A percentile compares a stretch with the other conserved stretches of the same genome.
Conservation (phyloP, 2,888 invertebrate genomes). For the Drosophila yooni region DNA sequence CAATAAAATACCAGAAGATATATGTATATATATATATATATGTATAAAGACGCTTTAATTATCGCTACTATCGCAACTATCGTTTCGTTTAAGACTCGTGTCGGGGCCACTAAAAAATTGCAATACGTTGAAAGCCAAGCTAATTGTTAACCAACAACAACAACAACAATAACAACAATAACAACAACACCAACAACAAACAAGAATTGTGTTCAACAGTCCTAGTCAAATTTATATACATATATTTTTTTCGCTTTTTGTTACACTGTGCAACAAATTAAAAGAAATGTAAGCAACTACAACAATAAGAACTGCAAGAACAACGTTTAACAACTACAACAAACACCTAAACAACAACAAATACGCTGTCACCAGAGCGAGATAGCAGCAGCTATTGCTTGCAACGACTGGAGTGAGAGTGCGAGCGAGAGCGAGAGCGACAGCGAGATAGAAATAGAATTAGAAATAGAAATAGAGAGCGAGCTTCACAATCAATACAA, state of each 20-base stretch:
- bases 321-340: constrained; percentile 13
- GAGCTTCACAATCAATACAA: constrained; percentile 65
- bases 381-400: constrained; percentile 28
- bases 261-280: constrained; percentile 35
- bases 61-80: constrained; percentile 44
- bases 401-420: constrained; percentile 35
- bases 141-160: constrained; percentile 23
- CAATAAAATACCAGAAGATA: constrained; percentile 40
- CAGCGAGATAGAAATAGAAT: constrained; percentile 20
- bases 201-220: constrained; percentile 43
- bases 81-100: constrained; percentile 39
- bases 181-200: constrained; percentile 12
- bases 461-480: constrained; percentile 29
- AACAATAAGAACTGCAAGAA: constrained; percentile 20
- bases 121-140: constrained; percentile 29
- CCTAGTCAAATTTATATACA: constrained; percentile 45
- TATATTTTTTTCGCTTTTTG: constrained; percentile 36
- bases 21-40: constrained; percentile 15
- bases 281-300: constrained; percentile 11
- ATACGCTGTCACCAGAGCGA: constrained; percentile 32
- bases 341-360: constrained; percentile 21
- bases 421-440: constrained; percentile 10
- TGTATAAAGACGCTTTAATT: constrained; percentile 6
- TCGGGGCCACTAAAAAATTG: constrained; percentile 39
- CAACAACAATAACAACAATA: constrained; percentile 16